Evolutionary conservation across 2,888 invertebrate species (phyloP).

Genomic region (Diaprepes abbreviatus): DNA sequence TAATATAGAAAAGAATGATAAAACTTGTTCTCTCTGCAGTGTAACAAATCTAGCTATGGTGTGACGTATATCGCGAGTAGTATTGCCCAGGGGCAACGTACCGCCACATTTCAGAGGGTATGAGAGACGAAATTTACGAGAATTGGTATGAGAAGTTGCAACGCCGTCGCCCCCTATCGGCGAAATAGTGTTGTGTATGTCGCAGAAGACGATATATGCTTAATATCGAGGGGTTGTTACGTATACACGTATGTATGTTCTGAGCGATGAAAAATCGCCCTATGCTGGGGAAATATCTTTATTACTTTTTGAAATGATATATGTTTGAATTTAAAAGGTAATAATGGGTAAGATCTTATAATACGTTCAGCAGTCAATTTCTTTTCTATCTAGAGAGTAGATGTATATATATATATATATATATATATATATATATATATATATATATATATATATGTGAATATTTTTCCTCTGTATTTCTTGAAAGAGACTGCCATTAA

Average conservation of each 20-base stretch:
- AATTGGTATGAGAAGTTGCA: constrained; percentile 39
- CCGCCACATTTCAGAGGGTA: constrained; percentile 43
- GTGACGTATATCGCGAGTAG: constrained; percentile 46
- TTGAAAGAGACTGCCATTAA: too few species aligned
- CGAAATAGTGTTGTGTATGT: constrained; percentile 37
- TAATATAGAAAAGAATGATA: constrained; percentile 48
- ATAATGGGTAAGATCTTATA: too few species aligned
- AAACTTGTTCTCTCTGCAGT: constrained; percentile 44
- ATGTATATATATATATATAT: too few species aligned
- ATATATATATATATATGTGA: too few species aligned
- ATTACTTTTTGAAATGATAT: constrained; percentile 16
- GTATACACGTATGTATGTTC: constrained; percentile 11
- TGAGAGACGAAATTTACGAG: constrained; percentile 41
- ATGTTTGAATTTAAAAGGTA: constrained; percentile 5
- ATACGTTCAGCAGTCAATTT: too few species aligned
- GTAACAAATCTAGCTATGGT: constrained; percentile 45
- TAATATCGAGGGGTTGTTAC: constrained; percentile 41
- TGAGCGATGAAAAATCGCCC: constrained; percentile 31
- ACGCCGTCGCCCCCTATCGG: constrained; percentile 39
- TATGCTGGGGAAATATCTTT: constrained; percentile 21
- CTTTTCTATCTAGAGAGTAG: too few species aligned
- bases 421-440: too few species aligned
- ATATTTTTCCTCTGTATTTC: too few species aligned
- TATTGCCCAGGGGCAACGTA: constrained; percentile 49
- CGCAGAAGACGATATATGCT: constrained; percentile 38